Evolutionary conservation across 2,797 vertebrate genomes (phyloP), one percentile per base, ranked within the genome.

Genomic region (Hylomyscus alleni): DNA sequence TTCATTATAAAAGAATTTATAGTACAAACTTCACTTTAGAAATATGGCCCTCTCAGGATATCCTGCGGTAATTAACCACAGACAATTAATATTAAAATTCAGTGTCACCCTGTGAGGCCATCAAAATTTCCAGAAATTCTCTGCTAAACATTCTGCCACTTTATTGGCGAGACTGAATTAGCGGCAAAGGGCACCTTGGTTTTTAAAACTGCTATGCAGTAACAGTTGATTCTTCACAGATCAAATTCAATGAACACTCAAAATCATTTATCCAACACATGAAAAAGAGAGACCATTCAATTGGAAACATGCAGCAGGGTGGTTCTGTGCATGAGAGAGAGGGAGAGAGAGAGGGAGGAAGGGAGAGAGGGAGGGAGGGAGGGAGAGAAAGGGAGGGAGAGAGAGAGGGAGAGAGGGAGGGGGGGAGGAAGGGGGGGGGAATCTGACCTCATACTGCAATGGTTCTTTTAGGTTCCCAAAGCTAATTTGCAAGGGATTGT

Each of bases 401-500:
- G 86, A n/a, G 86, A 93, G 34, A 19, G 54, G 15, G 34, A 19
- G 20, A 12, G 34, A 17, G 13, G 14, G 14, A 10, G 31, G 22
- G 24, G 10, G 31, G 11, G 12, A 22, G 17, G 54, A 24, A 3
- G 62, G 29, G n/a, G 56, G 26, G 20, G 58, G 60, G 37, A 76
- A 95, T 1, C 72, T 31, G 72, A 96, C 77, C 91, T 95, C 90
- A 90, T 97, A 76, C 81, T 54, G 93, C 1, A 0, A 3, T 0
- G 78, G 88, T 75, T 78, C 92, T 31, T 81, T 77, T 69, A 88
- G 78, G 85, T 93, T 95, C 98, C 98, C 97, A 97, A 95, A 97
- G 94, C 95, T 97, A 88, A 88, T 98, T 96, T 97, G 83, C 95
- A 93, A 98, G 97, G 98, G 98, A 97, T 95, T 95, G 98, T 97